phyloP scores from a whole-genome alignment of 1,140 invertebrate genomes.

The Lerema accius region DNA sequence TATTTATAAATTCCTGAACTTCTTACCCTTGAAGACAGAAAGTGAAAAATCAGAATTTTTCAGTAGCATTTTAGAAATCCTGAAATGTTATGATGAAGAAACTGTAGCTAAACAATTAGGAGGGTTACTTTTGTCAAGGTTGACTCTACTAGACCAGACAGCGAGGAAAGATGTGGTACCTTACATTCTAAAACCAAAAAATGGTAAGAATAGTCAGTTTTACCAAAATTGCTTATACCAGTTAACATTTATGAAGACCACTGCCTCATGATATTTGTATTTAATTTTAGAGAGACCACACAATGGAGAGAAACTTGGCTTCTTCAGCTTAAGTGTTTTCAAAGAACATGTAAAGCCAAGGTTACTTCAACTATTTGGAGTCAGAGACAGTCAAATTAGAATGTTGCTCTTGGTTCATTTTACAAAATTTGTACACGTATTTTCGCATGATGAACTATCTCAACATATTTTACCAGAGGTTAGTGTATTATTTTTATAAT shows the following conservation, averaged over 20 bases:
- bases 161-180: conserved; percentile 90
- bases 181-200: conserved; percentile 87
- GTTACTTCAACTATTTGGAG: conserved; percentile 89
- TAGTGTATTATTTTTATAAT: conserved; percentile 19
- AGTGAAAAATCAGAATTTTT: conserved; percentile 91
- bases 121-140: conserved; percentile 88
- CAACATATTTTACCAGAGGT: conserved; percentile 89
- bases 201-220: conserved; percentile 77
- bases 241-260: too few species aligned
- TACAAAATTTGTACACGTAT: conserved; percentile 86
- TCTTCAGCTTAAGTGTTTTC: conserved; percentile 87
- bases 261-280: conserved; percentile 4
- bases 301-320: conserved; percentile 78
- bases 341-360: conserved; percentile 88
- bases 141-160: conserved; percentile 91
- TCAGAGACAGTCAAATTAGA: conserved; percentile 87
- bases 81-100: conserved; percentile 88
- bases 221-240: too few species aligned
- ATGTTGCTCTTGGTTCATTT: conserved; percentile 88
- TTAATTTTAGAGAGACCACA: conserved; percentile 62
- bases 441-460: conserved; percentile 88
- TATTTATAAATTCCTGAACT: conserved; percentile 91
- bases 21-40: conserved; percentile 90
- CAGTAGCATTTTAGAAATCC: conserved; percentile 84
- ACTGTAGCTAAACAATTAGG: conserved; percentile 90